A percentile compares a stretch with the other conserved stretches of the same genome.
phyloP scores from a whole-genome alignment of 2,888 invertebrate species.

The Imbricaverruca yamaguchii region DNA sequence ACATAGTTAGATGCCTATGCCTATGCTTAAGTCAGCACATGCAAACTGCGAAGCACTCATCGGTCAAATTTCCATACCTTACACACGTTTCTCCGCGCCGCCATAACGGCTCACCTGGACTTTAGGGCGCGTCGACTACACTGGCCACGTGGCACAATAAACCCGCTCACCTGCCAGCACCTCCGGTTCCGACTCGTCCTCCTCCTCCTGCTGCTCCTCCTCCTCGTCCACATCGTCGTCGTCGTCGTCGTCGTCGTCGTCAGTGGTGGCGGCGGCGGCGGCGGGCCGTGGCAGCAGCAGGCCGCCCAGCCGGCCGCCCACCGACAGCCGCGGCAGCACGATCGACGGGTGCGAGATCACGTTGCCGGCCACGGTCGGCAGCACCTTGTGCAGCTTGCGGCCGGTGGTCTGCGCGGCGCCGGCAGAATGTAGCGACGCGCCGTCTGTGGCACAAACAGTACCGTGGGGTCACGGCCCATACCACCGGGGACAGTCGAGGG shows the following conservation, averaged over 20 bases:
- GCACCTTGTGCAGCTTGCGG: slow-evolving; percentile 15
- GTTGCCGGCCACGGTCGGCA: slow-evolving; percentile 16
- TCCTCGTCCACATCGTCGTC: not conserved
- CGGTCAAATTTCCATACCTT: too few species aligned
- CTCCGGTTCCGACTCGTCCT: not conserved
- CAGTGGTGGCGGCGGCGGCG: not conserved
- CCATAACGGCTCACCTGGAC: not conserved
- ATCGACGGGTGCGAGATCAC: slow-evolving; percentile 22
- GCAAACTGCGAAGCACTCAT: too few species aligned
- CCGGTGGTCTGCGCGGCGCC: not conserved
- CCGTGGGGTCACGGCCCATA: too few species aligned
- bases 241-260: not conserved
- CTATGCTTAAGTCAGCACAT: too few species aligned
- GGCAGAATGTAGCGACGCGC: too few species aligned
- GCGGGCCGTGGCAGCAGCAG: not conserved
- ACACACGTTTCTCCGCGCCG: too few species aligned
- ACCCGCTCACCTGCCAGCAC: not conserved
- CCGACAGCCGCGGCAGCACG: slow-evolving; percentile 5
- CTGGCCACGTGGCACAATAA: too few species aligned
- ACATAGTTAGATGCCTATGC: too few species aligned
- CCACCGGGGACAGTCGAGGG: too few species aligned
- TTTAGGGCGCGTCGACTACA: too few species aligned
- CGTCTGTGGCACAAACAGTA: too few species aligned
- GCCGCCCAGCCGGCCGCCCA: not conserved
- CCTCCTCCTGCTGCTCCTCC: not conserved